These are phyloP conservation scores for Mactromeris polynyma DNA, from an alignment of 2,888 invertebrate genomes.

Conservation along the genomic window DNA sequence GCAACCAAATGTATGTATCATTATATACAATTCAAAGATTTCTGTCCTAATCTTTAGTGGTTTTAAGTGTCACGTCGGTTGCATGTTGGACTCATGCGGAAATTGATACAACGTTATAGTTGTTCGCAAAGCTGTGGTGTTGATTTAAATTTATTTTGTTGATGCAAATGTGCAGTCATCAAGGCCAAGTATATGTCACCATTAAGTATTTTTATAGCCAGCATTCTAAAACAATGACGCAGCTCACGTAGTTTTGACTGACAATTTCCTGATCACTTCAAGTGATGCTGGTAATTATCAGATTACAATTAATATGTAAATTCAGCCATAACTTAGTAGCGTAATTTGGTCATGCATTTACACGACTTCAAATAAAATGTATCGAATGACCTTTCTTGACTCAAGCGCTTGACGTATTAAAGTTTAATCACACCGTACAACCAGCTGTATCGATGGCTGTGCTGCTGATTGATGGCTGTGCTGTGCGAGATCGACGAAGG, in stretches of 20 bases:
- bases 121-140: neutral
- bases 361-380: too few relatives aligned
- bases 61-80: neutral
- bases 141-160: neutral
- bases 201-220: neutral
- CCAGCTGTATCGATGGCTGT: too few relatives aligned
- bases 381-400: too few relatives aligned
- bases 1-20: too few relatives aligned
- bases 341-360: neutral
- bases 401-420: neutral
- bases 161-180: neutral
- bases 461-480: too few relatives aligned
- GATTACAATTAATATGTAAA: neutral
- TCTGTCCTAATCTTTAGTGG: neutral
- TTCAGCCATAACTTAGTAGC: neutral
- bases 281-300: neutral
- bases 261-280: neutral
- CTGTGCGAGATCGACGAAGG: too few relatives aligned
- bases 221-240: neutral
- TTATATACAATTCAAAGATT: too few relatives aligned
- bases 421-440: too few relatives aligned
- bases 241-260: neutral
- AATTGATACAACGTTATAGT: neutral
- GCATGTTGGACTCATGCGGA: too few relatives aligned
- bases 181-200: neutral